Conservation (phyloP, 2,113 vertebrate species). For the Crotalus viridis region DNA sequence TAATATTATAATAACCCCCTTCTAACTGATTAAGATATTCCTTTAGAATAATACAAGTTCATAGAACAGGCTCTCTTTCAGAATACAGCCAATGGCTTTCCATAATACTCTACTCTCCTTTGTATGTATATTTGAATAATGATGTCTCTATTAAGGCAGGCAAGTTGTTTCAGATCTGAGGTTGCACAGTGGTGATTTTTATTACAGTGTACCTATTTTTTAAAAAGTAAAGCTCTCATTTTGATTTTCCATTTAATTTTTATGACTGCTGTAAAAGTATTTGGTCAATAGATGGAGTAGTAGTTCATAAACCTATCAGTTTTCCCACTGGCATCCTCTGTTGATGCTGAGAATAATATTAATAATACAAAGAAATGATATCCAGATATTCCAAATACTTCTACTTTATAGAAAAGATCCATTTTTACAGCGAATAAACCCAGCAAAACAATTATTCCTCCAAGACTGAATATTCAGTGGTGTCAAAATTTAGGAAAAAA, state of each 20-base stretch:
- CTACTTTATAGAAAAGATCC: conserved; percentile 15
- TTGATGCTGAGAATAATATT: conserved; percentile 29
- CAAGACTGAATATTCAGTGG: neutral
- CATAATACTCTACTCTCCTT: neutral
- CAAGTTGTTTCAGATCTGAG: neutral
- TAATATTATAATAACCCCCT: neutral
- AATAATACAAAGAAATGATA: neutral
- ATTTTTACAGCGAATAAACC: neutral
- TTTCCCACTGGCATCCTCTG: conserved; percentile 13
- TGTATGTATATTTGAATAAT: neutral
- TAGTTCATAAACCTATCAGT: conserved; percentile 25
- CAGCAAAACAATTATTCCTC: neutral
- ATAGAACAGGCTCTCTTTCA: neutral
- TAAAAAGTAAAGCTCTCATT: neutral
- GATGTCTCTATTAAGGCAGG: neutral
- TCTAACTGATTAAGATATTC: neutral
- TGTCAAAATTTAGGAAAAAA: neutral
- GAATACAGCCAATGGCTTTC: neutral
- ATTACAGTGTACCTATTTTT: neutral
- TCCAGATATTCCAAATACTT: neutral
- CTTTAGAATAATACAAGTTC: neutral
- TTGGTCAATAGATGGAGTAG: conserved; percentile 54
- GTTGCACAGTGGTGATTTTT: neutral
- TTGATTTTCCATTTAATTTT: neutral
- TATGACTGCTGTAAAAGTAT: conserved; percentile 25